A percentile compares a stretch with the other conserved stretches of the same genome.
phyloP scores from a whole-genome alignment of 2,113 vertebrate genomes.

The Neolamprologus fasciatus region DNA sequence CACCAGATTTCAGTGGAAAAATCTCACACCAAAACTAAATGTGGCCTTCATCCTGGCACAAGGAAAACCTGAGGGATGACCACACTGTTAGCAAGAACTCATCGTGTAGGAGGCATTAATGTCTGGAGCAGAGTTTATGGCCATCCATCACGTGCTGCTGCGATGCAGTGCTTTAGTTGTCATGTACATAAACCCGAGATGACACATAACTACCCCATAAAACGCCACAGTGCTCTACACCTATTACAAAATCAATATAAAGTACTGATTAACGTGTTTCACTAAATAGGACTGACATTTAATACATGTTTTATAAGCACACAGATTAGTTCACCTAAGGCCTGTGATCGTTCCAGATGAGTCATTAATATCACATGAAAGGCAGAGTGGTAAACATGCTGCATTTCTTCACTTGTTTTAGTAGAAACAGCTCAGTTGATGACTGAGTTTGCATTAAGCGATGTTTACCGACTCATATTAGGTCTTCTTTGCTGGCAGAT shows the following conservation, averaged over 20 bases:
- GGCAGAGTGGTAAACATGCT: neutral
- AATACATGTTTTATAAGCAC: neutral
- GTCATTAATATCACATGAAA: neutral
- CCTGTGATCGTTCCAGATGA: neutral
- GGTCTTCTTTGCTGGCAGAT: neutral
- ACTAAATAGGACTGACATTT: conserved; percentile 1
- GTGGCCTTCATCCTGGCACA: neutral
- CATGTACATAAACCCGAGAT: neutral
- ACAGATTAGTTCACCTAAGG: neutral
- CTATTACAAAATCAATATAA: conserved; percentile 28
- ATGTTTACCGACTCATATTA: neutral
- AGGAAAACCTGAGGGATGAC: neutral
- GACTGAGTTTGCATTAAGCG: neutral
- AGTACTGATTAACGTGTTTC: conserved; percentile 12
- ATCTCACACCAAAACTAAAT: neutral
- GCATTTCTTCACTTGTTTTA: neutral
- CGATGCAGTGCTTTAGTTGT: neutral
- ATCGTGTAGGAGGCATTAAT: neutral
- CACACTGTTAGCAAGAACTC: neutral
- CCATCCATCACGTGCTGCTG: neutral
- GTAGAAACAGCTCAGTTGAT: neutral
- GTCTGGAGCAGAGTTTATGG: neutral
- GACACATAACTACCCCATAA: conserved; percentile 14
- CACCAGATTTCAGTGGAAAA: neutral
- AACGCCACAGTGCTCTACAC: neutral